phyloP scores from a whole-genome alignment of 1,140 invertebrate species.

The Mactra quadrangularis region DNA sequence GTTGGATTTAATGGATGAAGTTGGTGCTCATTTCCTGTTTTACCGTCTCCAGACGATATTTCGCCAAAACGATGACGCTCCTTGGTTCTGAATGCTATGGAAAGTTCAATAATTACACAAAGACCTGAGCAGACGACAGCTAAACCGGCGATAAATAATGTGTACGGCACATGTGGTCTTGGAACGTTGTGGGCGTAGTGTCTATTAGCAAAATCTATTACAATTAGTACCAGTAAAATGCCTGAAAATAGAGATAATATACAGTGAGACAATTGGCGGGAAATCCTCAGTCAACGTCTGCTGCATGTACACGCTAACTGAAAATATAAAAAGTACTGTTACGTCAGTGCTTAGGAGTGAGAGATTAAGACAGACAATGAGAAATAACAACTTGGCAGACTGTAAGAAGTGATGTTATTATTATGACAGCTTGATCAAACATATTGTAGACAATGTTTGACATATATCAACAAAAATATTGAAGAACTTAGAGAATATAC shows the following conservation, averaged over 20 bases:
- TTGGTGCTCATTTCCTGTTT: slow-evolving; percentile 14
- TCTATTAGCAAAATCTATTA: slow-evolving; percentile 22
- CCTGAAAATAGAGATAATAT: slow-evolving; percentile 16
- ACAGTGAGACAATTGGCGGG: no score
- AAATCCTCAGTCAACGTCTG: no score
- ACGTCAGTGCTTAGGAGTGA: neutral
- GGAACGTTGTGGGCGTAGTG: slow-evolving; percentile 6
- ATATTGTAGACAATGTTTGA: no score
- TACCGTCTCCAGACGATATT: neutral
- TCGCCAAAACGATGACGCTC: neutral
- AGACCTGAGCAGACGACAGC: slow-evolving; percentile 25
- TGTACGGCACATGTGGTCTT: slow-evolving; percentile 38
- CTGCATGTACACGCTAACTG: no score
- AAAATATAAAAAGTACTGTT: neutral
- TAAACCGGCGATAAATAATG: slow-evolving; percentile 19
- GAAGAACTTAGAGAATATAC: no score
- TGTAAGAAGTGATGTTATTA: no score
- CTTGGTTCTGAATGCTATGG: slow-evolving; percentile 23
- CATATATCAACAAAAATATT: no score
- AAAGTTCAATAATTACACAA: slow-evolving; percentile 19
- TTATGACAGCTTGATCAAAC: no score
- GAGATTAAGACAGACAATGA: no score
- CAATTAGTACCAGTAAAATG: slow-evolving; percentile 29
- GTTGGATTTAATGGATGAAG: slow-evolving; percentile 4
- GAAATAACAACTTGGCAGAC: no score